Evolutionary conservation across 2,797 vertebrate species (phyloP), one percentile per base, ranked within the genome.

Genomic region (Anguilla anguilla): DNA sequence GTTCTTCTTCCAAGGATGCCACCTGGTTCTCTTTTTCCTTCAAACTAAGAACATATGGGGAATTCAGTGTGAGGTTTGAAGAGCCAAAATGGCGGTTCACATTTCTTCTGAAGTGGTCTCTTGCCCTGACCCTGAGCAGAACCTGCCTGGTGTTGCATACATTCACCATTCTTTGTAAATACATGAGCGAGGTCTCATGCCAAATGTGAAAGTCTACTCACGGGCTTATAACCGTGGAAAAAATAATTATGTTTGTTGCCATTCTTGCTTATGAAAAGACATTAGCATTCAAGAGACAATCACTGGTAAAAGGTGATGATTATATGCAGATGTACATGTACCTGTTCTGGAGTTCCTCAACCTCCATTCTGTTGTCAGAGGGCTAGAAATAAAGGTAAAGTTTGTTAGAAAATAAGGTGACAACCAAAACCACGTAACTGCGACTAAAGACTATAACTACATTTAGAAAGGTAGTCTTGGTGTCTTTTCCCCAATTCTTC

Each of bases 341-440:
- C 98, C 97, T 97, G 86, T 89, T 94, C 90, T 92, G 96, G 89
- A 98, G 93, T 86, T 95, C 94, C 89, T 92, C 91, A 1, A 96
- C 88, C 90, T 98, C 97, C 85, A 90, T 91, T 86, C 92, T 94
- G 53, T 87, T 94, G 89, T 95, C 94, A 19, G 92, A 57, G 89
- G 94, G 94, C 96, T 97, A 95, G 89, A 49, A 90, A 19, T 90
- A 95, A 95, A 88, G 87, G 90, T 93, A 64, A 15, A 28, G 35
- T 92, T 87, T 22, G 39, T 39, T 81, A 72, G n/a, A 5, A 51
- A 19, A 69, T 3, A 9, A 11, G 55, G 46, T 51, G n/a, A 67
- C 57, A 51, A 81, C 53, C 10, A 19, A 7, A 39, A 64, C 22
- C n/a, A n/a, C 57, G 31, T 22, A 86, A 25, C 22, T 2, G 0